Percentiles rank a stretch among this genome's conserved stretches.
Conservation (phyloP, 2,797 vertebrate species). For the Ataeniobius toweri region DNA sequence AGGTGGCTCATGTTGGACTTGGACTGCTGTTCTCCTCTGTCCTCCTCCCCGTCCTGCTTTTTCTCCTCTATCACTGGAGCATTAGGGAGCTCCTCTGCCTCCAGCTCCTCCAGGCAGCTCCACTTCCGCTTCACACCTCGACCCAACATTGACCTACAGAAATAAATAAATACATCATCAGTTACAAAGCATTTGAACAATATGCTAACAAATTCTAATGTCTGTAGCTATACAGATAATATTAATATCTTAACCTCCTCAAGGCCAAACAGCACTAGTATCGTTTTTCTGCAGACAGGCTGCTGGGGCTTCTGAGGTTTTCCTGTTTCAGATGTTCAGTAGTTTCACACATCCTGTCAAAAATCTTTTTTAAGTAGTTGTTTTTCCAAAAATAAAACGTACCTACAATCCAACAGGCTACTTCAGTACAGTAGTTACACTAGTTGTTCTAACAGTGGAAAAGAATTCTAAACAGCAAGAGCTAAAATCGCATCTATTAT, state of each 20-base stretch:
- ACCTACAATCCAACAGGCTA: background rate
- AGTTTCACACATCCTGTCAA: background rate
- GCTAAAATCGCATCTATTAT: background rate
- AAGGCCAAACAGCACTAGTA: background rate
- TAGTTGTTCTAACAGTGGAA: too few species aligned
- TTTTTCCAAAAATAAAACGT: background rate
- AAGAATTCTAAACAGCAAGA: background rate
- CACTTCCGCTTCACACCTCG: slow-evolving; percentile 88
- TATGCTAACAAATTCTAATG: background rate
- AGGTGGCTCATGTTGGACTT: slow-evolving; percentile 72
- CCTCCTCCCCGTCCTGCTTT: slow-evolving; percentile 56
- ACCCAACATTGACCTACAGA: slow-evolving; percentile 86
- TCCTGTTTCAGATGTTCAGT: background rate
- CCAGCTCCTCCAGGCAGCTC: slow-evolving; percentile 81
- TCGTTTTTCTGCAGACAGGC: background rate
- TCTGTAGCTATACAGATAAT: background rate
- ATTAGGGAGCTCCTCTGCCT: slow-evolving; percentile 27
- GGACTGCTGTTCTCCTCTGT: slow-evolving; percentile 60
- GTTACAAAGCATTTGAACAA: background rate
- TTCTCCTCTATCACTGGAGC: slow-evolving; percentile 32
- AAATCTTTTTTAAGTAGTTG: background rate
- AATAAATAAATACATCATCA: fast-evolving
- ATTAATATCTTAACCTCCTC: slow-evolving; percentile 3
- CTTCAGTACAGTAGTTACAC: background rate
- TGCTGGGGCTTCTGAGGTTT: background rate